Conservation (phyloP, 1,140 invertebrate species). For the Leptonema lineaticorne region DNA sequence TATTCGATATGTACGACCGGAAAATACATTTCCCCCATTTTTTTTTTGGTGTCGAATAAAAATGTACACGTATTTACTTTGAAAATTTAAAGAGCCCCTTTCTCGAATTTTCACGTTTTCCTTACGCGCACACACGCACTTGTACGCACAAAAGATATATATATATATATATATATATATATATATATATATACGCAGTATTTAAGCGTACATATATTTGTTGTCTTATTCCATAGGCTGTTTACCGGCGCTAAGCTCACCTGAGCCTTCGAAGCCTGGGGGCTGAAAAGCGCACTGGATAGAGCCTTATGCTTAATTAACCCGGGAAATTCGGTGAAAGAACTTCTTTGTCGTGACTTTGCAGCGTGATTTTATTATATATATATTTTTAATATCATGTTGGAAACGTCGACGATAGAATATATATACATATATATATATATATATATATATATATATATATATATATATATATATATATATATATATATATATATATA, state of each 20-base stretch:
- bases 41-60: no score
- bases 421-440: no score
- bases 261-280: slow-evolving; percentile 5
- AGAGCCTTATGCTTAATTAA: slow-evolving; percentile 25
- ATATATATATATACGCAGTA: no score
- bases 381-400: background rate
- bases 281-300: slow-evolving; percentile 9
- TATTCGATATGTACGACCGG: no score
- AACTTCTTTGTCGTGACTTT: slow-evolving; percentile 12
- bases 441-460: no score
- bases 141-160: no score
- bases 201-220: no score
- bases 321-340: slow-evolving; percentile 27
- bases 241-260: slow-evolving; percentile 18
- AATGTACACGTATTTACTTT: background rate
- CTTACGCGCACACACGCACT: background rate
- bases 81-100: slow-evolving; percentile 6
- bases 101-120: slow-evolving; percentile 4
- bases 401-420: no score
- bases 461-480: no score
- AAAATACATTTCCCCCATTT: no score
- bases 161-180: no score
- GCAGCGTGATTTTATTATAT: background rate
- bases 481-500: no score
- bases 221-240: background rate